phyloP scores from a whole-genome alignment of 1,140 invertebrate genomes.

The Dermatophagoides farinae region DNA sequence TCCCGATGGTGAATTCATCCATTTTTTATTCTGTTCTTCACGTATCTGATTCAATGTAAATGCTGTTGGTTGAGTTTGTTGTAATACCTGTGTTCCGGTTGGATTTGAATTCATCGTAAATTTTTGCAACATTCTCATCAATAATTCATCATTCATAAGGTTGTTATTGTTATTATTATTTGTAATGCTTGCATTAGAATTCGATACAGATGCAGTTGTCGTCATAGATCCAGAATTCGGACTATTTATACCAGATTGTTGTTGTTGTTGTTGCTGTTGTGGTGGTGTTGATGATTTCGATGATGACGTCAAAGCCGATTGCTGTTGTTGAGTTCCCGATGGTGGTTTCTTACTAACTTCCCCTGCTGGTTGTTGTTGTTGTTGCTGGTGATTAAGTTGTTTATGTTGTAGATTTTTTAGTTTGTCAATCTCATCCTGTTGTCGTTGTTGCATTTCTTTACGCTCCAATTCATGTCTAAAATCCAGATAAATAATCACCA shows the following conservation, averaged over 20 bases:
- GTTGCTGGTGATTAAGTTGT: background rate
- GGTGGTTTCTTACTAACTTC: background rate
- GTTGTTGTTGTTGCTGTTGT: background rate
- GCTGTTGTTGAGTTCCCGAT: background rate
- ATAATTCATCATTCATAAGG: conserved; percentile 2
- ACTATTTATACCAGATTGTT: background rate
- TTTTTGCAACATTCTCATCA: background rate
- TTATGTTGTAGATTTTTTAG: background rate
- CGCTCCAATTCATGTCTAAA: conserved; percentile 7
- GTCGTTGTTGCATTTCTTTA: conserved; percentile 4
- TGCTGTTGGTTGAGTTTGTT: background rate
- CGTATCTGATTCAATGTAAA: background rate
- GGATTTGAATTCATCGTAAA: background rate
- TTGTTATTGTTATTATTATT: background rate
- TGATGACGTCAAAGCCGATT: background rate
- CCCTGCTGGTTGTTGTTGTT: background rate
- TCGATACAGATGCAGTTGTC: background rate
- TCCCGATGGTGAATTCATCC: background rate
- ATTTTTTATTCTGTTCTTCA: conserved; percentile 1
- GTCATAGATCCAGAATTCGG: background rate
- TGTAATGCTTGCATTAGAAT: background rate
- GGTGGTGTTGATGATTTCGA: background rate
- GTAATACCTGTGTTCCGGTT: background rate
- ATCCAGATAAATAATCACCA: background rate
- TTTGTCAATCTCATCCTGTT: background rate